Evolutionary conservation across 2,888 invertebrate species (phyloP).

Genomic region (Glomeris marginata): DNA sequence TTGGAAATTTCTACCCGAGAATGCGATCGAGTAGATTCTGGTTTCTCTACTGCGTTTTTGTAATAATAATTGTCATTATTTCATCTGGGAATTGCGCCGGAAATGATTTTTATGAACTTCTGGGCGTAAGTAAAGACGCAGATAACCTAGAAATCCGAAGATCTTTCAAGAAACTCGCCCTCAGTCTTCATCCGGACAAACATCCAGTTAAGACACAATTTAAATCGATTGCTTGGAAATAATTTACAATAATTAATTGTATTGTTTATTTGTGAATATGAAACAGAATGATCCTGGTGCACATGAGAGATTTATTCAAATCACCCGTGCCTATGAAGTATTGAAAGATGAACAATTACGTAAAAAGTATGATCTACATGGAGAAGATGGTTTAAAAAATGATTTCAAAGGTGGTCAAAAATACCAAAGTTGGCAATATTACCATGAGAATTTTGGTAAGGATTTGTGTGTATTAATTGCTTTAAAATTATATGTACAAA

Average conservation of each 20-base stretch:
- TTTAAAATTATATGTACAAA: neutral
- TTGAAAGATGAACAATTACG: constrained; percentile 65
- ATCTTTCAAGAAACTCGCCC: constrained; percentile 61
- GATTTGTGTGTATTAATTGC: neutral
- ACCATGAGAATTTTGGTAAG: constrained; percentile 57
- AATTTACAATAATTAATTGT: too few relatives aligned
- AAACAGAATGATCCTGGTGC: constrained; percentile 53
- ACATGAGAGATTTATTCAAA: constrained; percentile 57
- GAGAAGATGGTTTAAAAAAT: constrained; percentile 49
- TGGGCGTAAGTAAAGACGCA: constrained; percentile 50
- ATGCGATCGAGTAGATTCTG: too few relatives aligned
- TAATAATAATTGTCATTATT: too few relatives aligned
- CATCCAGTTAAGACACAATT: constrained; percentile 22
- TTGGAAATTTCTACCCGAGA: too few relatives aligned
- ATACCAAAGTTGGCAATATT: constrained; percentile 68
- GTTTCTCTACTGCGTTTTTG: too few relatives aligned
- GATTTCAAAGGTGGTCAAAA: constrained; percentile 42
- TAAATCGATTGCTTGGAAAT: too few relatives aligned
- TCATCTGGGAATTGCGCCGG: neutral
- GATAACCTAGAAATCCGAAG: constrained; percentile 52
- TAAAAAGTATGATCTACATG: constrained; percentile 61
- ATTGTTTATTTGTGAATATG: too few relatives aligned
- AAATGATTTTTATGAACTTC: constrained; percentile 49
- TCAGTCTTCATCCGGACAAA: constrained; percentile 61
- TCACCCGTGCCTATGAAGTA: constrained; percentile 72